Base-by-base conservation (phyloP, 2,888 invertebrate genomes). In the Mimas tiliae region DNA sequence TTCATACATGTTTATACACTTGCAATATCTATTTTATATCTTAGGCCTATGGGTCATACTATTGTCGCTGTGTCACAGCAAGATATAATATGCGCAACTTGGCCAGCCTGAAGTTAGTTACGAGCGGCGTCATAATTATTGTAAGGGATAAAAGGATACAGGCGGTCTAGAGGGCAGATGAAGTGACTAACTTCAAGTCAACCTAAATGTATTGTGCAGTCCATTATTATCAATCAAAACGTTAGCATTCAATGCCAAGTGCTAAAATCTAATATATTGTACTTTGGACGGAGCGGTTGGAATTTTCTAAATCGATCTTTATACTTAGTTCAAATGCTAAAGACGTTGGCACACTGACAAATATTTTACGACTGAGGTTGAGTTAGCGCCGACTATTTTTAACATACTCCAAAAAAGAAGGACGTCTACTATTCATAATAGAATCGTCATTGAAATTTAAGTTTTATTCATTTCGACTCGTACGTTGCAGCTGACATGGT, bases 241-340 rank as follows among this genome's bases (percentile, higher is more conserved):
- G 6, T 58, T 42, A 58, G 58, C 55, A 55, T 58, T 58, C 12
- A 58, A 42, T 21, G 58, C 42, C 42, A 42, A 58, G 14, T 21
- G 58, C 19, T 58, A 42, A 58, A n/a, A 8, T 9, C 19, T 38
- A 34, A 55, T 38, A n/a, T 16, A 38, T 38, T 58, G 38, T 58
- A 58, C 58, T 42, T 58, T 42, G 58, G 38, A 58, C 58, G 11
- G 42, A 9, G 12, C 1, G 1, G 27, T 42, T 3, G 16, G 16
- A 16, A 19, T 38, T 53, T 19, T 38, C 38, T 27, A 38, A 38
- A 58, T 38, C 16, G n/a, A 55, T 27, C 27, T 27, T 27, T 27
- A 11, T 38, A n/a, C 16, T 9, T 50, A 8, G 19, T 50, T 9
- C 1, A 7, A n/a, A 3, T n/a, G 16, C 7, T 48, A 19, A 9